Evolutionary conservation across 2,888 invertebrate genomes (phyloP), one percentile per base, ranked within the genome.

Genomic region (Beris chalybata): DNA sequence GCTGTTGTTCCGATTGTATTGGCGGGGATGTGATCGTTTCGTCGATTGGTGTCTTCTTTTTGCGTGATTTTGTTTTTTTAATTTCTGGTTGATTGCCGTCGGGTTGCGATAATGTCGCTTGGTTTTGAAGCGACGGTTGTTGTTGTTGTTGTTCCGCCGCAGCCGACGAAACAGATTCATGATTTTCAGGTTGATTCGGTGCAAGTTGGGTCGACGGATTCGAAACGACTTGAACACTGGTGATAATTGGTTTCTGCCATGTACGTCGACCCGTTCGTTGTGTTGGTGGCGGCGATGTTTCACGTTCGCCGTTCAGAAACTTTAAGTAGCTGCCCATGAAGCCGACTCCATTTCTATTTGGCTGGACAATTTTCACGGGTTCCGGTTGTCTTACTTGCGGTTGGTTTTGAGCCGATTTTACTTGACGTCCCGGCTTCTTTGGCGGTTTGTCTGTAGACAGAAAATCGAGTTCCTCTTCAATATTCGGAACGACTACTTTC

Each of bases 281-380:
- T 72, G 86, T 85, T 4, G 91, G 90, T 64, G 92, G 91, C 29
- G 92, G 91, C 70, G 92, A 91, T 54, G 89, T 87, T 73, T 92
- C 92, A 53, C 91, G 85, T 78, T 92, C 92, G 71, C 92, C 92
- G 82, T 90, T 89, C 72, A 91, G 82, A 80, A 93, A 93, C 81
- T 92, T 92, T 72, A 92, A 83, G 81, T 92, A 93, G 81, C 92
- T 92, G 77, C 89, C 91, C 91, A 92, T 91, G 80, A 93, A 93
- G 70, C 91, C 91, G 61, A 89, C 85, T 73, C 87, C 87, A 69
- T 87, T 86, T 74, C 85, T 84, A 73, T 83, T 83, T 70, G 85
- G 84, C 75, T 84, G 84, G 74, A 84, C 81, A 76, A 87, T 87
- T 80, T 86, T 87, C 75, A 86, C 87, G 74, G 84, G 54, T 32